Evolutionary conservation across 2,113 vertebrate species (phyloP).

Genomic region (Peromyscus leucopus): DNA sequence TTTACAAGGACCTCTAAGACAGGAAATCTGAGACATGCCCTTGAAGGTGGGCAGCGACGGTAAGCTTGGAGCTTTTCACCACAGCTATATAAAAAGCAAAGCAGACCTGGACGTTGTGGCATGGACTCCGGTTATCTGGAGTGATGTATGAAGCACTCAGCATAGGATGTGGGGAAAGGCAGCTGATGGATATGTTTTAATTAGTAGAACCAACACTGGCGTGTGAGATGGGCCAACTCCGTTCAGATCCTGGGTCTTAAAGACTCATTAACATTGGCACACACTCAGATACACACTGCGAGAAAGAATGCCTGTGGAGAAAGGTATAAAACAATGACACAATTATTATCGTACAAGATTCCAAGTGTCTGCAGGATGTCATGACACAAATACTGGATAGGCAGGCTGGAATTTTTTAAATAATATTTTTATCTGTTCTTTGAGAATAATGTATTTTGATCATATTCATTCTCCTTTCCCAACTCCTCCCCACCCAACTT

Average conservation of each 20-base stretch:
- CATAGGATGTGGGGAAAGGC: background rate
- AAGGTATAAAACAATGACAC: background rate
- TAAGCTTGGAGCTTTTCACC: background rate
- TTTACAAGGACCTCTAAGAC: background rate
- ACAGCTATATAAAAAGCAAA: background rate
- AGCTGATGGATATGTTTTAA: background rate
- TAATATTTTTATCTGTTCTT: background rate
- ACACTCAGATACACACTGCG: background rate
- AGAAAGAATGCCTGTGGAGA: background rate
- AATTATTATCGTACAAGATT: background rate
- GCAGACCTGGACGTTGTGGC: background rate
- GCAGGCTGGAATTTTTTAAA: background rate
- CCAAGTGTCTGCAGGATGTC: too few relatives aligned
- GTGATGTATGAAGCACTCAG: background rate
- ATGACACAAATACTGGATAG: background rate
- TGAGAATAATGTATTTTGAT: background rate
- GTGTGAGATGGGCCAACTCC: background rate
- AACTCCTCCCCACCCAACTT: background rate
- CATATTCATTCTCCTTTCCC: background rate
- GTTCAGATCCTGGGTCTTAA: background rate
- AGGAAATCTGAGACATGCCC: background rate
- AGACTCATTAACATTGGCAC: slow-evolving; percentile 17
- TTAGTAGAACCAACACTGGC: background rate
- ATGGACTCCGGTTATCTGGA: background rate
- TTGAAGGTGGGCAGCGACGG: background rate